A percentile compares a stretch with the other conserved stretches of the same genome.
Evolutionary conservation across 2,888 invertebrate genomes (phyloP).

Genomic region (Melanotus villosus): DNA sequence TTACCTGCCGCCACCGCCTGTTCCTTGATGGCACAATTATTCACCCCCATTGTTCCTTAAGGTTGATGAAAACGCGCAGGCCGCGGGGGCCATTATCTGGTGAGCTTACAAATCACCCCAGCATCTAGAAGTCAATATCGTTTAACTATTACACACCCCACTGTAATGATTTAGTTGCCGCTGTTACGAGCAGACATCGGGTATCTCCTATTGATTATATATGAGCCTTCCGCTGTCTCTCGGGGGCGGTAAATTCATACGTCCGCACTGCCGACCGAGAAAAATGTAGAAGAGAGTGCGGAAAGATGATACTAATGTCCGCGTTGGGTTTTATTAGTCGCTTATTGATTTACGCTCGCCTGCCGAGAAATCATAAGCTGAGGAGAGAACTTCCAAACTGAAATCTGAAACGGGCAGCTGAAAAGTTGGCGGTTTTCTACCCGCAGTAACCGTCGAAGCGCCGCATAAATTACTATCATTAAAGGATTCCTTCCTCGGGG

Average conservation of each 20-base stretch:
- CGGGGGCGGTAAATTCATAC: slow-evolving; percentile 55
- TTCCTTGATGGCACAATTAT: slow-evolving; percentile 59
- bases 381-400: background rate
- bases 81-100: slow-evolving; percentile 58
- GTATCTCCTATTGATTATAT: slow-evolving; percentile 60
- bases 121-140: slow-evolving; percentile 64
- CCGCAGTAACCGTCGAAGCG: background rate
- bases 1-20: slow-evolving; percentile 53
- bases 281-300: slow-evolving; percentile 46
- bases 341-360: slow-evolving; percentile 48
- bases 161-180: slow-evolving; percentile 64
- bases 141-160: slow-evolving; percentile 62
- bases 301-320: slow-evolving; percentile 63
- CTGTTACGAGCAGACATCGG: slow-evolving; percentile 62
- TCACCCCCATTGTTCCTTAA: slow-evolving; percentile 60
- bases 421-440: slow-evolving; percentile 24
- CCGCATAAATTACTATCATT: slow-evolving; percentile 35
- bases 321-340: slow-evolving; percentile 55
- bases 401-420: slow-evolving; percentile 17
- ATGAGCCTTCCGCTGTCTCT: slow-evolving; percentile 53
- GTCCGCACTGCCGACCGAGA: slow-evolving; percentile 48
- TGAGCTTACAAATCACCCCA: slow-evolving; percentile 61
- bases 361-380: slow-evolving; percentile 31
- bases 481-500: slow-evolving; percentile 23
- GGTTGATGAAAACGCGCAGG: slow-evolving; percentile 60